A percentile compares a stretch with the other conserved stretches of the same genome.
These are phyloP conservation scores for Chloroceryle aenea DNA, from an alignment of 2,113 vertebrate species.

Conservation along the genomic window DNA sequence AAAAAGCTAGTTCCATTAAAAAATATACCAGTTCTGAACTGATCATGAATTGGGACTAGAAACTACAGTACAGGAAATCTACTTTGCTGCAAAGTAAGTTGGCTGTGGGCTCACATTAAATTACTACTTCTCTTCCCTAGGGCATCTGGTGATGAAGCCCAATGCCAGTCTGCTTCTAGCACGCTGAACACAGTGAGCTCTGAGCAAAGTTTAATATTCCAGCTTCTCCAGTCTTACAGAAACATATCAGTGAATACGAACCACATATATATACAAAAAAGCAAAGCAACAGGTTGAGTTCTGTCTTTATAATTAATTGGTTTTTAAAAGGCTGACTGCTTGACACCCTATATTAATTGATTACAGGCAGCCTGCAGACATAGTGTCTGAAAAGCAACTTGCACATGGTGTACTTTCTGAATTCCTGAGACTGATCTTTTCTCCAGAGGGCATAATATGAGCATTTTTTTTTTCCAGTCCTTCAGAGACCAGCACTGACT, in stretches of 20 bases:
- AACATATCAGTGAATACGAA: neutral
- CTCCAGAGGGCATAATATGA: conserved; percentile 19
- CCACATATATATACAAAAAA: neutral
- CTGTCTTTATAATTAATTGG: neutral
- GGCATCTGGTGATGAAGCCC: neutral
- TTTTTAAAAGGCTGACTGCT: neutral
- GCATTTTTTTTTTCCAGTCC: neutral
- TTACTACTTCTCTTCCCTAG: neutral
- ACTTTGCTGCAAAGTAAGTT: conserved; percentile 25
- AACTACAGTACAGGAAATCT: neutral
- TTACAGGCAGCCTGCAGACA: neutral
- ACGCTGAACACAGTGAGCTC: neutral
- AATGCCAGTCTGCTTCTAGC: neutral
- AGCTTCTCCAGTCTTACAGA: neutral
- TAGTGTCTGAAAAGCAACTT: conserved; percentile 3
- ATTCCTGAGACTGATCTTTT: conserved; percentile 8
- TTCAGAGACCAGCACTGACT: neutral
- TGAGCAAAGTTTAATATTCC: neutral
- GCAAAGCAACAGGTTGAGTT: neutral
- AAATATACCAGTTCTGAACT: neutral
- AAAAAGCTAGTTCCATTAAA: neutral
- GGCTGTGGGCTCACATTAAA: neutral
- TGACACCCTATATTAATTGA: neutral
- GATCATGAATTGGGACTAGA: neutral
- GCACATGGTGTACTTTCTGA: neutral